A percentile compares a stretch with the other conserved stretches of the same genome.
Evolutionary conservation across 1,140 invertebrate species (phyloP).

Genomic region (Zaprionus ghesquierei): DNA sequence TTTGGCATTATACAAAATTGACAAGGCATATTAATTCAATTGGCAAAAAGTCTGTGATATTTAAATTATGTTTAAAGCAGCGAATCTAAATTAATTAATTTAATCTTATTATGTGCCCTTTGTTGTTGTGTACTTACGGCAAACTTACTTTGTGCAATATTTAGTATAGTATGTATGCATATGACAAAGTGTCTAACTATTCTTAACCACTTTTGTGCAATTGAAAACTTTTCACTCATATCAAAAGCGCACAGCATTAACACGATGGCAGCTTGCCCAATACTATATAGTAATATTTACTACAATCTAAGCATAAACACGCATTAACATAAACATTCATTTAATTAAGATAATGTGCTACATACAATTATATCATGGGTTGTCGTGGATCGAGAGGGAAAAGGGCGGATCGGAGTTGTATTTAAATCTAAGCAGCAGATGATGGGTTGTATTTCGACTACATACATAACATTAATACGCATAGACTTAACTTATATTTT

Average conservation of each 20-base stretch:
- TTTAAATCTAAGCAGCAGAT: slow-evolving; percentile 59
- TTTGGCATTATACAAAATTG: slow-evolving; percentile 63
- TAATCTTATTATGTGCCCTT: slow-evolving; percentile 46
- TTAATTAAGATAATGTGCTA: slow-evolving; percentile 52
- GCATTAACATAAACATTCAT: slow-evolving; percentile 31
- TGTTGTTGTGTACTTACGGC: slow-evolving; percentile 42
- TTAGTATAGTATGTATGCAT: slow-evolving; percentile 28
- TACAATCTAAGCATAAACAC: slow-evolving; percentile 45
- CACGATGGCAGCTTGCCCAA: slow-evolving; percentile 2
- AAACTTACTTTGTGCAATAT: slow-evolving; percentile 68
- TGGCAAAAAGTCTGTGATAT: slow-evolving; percentile 79
- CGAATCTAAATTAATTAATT: slow-evolving; percentile 56
- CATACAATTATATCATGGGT: slow-evolving; percentile 19
- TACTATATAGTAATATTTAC: slow-evolving; percentile 43
- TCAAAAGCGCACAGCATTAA: slow-evolving; percentile 61
- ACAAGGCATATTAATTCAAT: slow-evolving; percentile 69
- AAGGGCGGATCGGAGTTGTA: slow-evolving; percentile 43
- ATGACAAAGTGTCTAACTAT: slow-evolving; percentile 55
- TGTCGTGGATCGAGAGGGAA: slow-evolving; percentile 11
- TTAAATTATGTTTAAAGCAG: slow-evolving; percentile 69
- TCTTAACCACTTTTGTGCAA: slow-evolving; percentile 60
- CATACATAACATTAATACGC: slow-evolving; percentile 32
- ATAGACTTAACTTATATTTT: slow-evolving; percentile 56
- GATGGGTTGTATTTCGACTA: slow-evolving; percentile 67
- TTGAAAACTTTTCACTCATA: slow-evolving; percentile 66